These are phyloP conservation scores for Naja naja DNA, from an alignment of 2,113 vertebrate species.

Conservation along the genomic window DNA sequence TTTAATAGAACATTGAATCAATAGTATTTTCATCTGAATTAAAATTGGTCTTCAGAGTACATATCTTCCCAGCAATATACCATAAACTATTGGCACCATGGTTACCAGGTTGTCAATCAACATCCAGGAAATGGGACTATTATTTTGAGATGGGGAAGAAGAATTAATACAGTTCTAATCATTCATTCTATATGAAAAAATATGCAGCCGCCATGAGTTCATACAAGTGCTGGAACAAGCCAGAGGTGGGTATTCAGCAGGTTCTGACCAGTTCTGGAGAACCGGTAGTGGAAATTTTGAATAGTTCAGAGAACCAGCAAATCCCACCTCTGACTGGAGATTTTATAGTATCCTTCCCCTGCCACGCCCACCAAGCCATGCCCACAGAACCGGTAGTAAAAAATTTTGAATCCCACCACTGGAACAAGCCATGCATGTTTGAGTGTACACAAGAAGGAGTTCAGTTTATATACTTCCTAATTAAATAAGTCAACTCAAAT, in stretches of 20 bases:
- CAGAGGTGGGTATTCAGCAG: no score
- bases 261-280: no score
- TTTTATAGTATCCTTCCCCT: no score
- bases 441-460: neutral
- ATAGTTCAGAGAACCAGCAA: no score
- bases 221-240: neutral
- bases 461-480: neutral
- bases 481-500: neutral
- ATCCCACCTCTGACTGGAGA: no score
- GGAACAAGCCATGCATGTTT: neutral
- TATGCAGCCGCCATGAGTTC: rapidly evolving
- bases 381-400: no score
- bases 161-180: neutral
- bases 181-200: neutral
- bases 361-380: no score
- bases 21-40: neutral
- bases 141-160: conserved; percentile 1
- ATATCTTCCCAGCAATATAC: neutral
- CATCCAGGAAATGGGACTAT: neutral
- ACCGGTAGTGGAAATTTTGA: no score
- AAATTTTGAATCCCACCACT: no score
- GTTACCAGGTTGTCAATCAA: conserved; percentile 3
- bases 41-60: conserved; percentile 1
- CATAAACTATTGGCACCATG: neutral
- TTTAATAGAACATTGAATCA: neutral